Conservation (phyloP, 2,888 invertebrate species). For the Dicyrtomina minuta region DNA sequence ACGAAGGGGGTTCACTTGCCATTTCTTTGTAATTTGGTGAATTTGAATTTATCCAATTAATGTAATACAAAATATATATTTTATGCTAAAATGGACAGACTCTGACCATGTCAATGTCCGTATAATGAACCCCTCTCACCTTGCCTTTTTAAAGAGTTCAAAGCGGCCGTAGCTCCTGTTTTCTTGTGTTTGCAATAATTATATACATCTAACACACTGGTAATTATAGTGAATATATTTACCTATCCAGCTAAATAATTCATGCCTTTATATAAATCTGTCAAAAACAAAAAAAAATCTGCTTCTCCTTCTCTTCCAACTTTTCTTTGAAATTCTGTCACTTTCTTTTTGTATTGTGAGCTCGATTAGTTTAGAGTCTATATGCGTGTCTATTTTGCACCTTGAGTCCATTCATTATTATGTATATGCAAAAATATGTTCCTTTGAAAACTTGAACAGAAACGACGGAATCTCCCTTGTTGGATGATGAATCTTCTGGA, state of each 20-base stretch:
- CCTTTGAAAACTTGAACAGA: background rate
- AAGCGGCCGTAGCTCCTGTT: no score
- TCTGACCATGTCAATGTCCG: no score
- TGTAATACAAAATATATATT: no score
- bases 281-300: background rate
- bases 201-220: slow-evolving; percentile 9
- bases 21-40: background rate
- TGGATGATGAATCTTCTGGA: slow-evolving; percentile 6
- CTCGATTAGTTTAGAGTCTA: background rate
- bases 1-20: background rate
- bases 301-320: slow-evolving; percentile 1
- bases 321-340: background rate
- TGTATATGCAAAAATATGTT: background rate
- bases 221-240: background rate
- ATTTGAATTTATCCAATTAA: background rate
- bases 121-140: no score
- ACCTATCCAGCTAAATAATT: background rate
- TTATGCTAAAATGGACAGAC: no score
- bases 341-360: no score
- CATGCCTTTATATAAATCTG: background rate
- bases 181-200: background rate
- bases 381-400: background rate
- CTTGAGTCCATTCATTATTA: background rate
- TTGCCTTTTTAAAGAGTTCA: no score
- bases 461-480: slow-evolving; percentile 4